Percentiles rank a stretch among this genome's conserved stretches.
phyloP scores from a whole-genome alignment of 2,113 vertebrate genomes.

The Motacilla tschutschensis region DNA sequence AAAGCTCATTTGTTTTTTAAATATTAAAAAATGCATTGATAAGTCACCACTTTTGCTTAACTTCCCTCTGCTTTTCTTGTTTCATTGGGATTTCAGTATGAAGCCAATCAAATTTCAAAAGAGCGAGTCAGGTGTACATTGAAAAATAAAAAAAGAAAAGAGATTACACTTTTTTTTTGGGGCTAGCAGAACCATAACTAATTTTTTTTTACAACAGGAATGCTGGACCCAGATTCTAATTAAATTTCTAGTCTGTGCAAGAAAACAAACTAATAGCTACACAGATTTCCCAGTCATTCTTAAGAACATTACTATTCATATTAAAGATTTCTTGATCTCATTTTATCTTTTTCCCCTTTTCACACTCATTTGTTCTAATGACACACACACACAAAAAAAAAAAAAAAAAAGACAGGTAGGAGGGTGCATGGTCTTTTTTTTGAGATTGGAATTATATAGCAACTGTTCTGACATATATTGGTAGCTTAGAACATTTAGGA shows the following conservation, averaged over 20 bases:
- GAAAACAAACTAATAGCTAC: not conserved
- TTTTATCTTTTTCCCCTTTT: not conserved
- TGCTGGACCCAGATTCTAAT: not conserved
- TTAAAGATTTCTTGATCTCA: not conserved
- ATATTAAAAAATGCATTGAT: not conserved
- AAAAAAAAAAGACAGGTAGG: not conserved
- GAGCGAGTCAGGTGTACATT: not conserved
- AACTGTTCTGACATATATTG: not conserved
- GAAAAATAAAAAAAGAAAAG: not conserved
- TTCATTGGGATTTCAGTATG: not conserved
- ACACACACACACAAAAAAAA: not conserved
- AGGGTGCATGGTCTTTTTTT: not conserved
- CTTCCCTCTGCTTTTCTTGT: not conserved
- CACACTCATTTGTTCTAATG: accelerated
- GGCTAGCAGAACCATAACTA: not conserved
- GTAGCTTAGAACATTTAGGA: not conserved
- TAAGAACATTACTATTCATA: not conserved
- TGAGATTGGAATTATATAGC: not conserved
- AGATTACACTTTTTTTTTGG: not conserved
- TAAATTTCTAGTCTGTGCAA: not conserved
- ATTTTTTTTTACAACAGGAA: not conserved
- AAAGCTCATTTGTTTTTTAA: not conserved
- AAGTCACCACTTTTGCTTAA: not conserved
- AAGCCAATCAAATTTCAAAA: not conserved
- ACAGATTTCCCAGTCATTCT: not conserved